Percentiles rank a stretch among this genome's conserved stretches.
phyloP scores from a whole-genome alignment of 1,140 invertebrate species.

The Dolichoris vasculosae region DNA sequence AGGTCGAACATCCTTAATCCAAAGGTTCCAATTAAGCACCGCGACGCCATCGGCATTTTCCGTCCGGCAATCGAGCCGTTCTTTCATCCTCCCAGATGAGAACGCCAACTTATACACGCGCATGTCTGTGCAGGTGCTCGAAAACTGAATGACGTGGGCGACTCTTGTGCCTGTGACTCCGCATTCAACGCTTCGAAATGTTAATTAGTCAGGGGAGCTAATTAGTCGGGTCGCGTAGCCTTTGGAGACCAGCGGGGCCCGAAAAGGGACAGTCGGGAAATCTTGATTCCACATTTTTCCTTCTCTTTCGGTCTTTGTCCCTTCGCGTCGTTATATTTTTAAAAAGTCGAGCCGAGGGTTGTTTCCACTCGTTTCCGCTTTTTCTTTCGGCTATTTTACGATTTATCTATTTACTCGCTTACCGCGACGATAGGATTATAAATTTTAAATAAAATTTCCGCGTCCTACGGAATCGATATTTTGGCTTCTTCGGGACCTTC shows the following conservation, averaged over 20 bases:
- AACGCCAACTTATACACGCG: too few relatives aligned
- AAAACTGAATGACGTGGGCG: constrained; percentile 34
- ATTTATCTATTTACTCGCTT: not conserved
- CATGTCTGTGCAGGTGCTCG: not conserved
- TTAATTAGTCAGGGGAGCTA: constrained; percentile 40
- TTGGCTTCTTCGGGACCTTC: too few relatives aligned
- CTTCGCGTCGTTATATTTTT: not conserved
- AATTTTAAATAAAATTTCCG: not conserved
- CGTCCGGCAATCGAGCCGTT: too few relatives aligned
- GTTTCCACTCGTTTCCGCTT: not conserved
- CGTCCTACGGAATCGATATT: too few relatives aligned
- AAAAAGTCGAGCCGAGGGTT: not conserved
- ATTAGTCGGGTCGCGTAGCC: constrained; percentile 23
- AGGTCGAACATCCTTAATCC: too few relatives aligned
- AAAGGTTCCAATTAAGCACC: too few relatives aligned
- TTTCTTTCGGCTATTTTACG: not conserved
- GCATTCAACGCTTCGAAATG: constrained; percentile 22
- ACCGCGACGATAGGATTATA: not conserved
- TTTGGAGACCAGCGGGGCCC: not conserved
- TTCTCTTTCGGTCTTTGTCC: not conserved
- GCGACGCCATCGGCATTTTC: not conserved
- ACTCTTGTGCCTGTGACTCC: not conserved
- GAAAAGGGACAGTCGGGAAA: not conserved
- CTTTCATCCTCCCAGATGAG: not conserved
- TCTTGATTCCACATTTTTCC: not conserved